Evolutionary conservation across 2,888 invertebrate genomes (phyloP).

Genomic region (Phragmatobia fuliginosa): DNA sequence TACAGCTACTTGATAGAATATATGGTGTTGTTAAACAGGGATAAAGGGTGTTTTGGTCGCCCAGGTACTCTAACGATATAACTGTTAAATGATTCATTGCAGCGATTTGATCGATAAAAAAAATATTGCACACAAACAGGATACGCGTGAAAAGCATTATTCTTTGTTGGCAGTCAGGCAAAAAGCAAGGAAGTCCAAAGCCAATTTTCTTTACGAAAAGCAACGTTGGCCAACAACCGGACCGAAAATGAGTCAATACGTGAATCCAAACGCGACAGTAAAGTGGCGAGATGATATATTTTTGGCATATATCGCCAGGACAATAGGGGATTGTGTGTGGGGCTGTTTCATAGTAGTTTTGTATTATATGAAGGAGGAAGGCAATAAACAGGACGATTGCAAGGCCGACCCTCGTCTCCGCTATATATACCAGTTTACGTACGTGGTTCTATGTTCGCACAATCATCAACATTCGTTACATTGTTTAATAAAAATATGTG

Average conservation of each 20-base stretch:
- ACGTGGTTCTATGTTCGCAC: constrained; percentile 30
- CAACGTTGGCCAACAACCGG: constrained; percentile 56
- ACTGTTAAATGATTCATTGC: no score
- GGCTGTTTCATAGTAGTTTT: constrained; percentile 62
- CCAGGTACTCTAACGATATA: no score
- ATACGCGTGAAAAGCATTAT: no score
- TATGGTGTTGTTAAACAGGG: no score
- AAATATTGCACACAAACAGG: no score
- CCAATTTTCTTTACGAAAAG: no score
- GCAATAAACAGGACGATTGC: constrained; percentile 67
- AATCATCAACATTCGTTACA: constrained; percentile 39
- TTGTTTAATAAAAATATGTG: constrained; percentile 47
- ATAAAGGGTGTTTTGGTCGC: no score
- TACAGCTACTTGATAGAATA: no score
- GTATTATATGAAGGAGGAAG: constrained; percentile 58
- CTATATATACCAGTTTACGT: constrained; percentile 37
- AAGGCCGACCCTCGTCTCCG: constrained; percentile 49
- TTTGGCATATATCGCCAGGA: constrained; percentile 50
- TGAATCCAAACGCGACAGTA: constrained; percentile 64
- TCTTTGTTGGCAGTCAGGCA: no score
- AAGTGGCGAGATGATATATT: constrained; percentile 71
- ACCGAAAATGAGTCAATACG: constrained; percentile 59
- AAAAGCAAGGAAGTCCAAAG: no score
- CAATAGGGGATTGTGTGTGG: constrained; percentile 59
- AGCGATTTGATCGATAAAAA: no score